Conservation (phyloP, 2,888 invertebrate species). For the Choristoneura rosaceana region DNA sequence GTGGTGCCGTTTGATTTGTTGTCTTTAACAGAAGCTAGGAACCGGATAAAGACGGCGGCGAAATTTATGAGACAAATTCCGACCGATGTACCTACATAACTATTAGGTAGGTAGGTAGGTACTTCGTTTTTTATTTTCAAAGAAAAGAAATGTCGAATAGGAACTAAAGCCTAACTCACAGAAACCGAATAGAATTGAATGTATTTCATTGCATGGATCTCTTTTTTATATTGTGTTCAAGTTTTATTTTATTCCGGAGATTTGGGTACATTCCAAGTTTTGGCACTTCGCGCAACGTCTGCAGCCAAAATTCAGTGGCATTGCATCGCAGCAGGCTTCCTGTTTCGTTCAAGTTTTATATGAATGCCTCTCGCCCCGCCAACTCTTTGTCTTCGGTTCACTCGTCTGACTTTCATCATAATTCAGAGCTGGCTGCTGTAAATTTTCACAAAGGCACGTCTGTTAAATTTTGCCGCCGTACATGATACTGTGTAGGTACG, state of each 20-base stretch:
- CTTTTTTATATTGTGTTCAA: constrained; percentile 32
- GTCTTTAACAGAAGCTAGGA: constrained; percentile 3
- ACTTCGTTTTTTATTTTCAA: background rate
- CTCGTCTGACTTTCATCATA: constrained; percentile 34
- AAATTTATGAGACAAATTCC: background rate
- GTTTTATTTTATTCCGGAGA: constrained; percentile 38
- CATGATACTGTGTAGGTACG: background rate
- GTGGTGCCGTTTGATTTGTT: constrained; percentile 11
- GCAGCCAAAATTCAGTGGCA: constrained; percentile 57
- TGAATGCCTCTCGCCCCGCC: constrained; percentile 43
- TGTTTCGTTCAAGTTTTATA: constrained; percentile 47
- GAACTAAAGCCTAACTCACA: background rate
- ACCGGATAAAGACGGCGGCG: background rate
- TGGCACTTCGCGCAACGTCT: constrained; percentile 61
- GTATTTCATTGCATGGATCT: constrained; percentile 17
- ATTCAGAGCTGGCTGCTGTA: constrained; percentile 28
- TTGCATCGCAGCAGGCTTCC: constrained; percentile 38
- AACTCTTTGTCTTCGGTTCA: constrained; percentile 45
- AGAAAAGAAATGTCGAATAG: background rate
- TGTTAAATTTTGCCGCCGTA: background rate
- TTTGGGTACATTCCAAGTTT: constrained; percentile 46
- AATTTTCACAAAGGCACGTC: constrained; percentile 4
- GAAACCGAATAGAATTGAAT: background rate
- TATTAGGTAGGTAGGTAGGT: background rate
- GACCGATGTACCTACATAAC: background rate